Percentiles rank a stretch among this genome's conserved stretches.
Evolutionary conservation across 2,113 vertebrate species (phyloP).

Genomic region (Choloepus hoffmanni): DNA sequence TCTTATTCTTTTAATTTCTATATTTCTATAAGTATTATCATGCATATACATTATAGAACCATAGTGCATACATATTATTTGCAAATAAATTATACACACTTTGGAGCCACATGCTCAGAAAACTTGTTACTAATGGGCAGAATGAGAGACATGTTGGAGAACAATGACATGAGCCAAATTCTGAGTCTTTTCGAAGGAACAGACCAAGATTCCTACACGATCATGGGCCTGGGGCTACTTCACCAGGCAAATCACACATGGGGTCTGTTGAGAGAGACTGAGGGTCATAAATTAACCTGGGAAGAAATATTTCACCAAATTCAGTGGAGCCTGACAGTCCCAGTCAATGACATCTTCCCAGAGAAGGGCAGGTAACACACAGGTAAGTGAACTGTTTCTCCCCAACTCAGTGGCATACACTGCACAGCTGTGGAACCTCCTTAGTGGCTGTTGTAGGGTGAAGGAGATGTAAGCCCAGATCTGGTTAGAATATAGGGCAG

Average conservation of each 20-base stretch:
- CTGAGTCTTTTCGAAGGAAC: not conserved
- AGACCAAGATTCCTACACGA: not conserved
- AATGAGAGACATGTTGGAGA: not conserved
- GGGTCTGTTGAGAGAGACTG: not conserved
- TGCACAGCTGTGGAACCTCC: not conserved
- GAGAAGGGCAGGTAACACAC: not conserved
- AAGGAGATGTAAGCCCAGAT: not conserved
- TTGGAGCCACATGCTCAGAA: not conserved
- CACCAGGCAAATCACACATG: not conserved
- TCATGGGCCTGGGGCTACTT: not conserved
- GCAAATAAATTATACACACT: not conserved
- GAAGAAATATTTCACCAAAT: not conserved
- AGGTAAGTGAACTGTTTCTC: not conserved
- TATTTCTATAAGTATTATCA: not conserved
- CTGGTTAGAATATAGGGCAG: not conserved
- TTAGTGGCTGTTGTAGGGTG: too few species aligned
- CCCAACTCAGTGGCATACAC: not conserved
- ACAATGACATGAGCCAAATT: not conserved
- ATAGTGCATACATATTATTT: not conserved
- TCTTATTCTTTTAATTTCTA: not conserved
- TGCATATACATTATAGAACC: not conserved
- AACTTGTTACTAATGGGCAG: not conserved
- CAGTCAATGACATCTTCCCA: too few species aligned
- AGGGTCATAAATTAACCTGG: not conserved
- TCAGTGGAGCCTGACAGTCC: not conserved